These are phyloP conservation scores for Auanema sp. DNA, from an alignment of 2,888 invertebrate genomes.

Conservation along the genomic window DNA sequence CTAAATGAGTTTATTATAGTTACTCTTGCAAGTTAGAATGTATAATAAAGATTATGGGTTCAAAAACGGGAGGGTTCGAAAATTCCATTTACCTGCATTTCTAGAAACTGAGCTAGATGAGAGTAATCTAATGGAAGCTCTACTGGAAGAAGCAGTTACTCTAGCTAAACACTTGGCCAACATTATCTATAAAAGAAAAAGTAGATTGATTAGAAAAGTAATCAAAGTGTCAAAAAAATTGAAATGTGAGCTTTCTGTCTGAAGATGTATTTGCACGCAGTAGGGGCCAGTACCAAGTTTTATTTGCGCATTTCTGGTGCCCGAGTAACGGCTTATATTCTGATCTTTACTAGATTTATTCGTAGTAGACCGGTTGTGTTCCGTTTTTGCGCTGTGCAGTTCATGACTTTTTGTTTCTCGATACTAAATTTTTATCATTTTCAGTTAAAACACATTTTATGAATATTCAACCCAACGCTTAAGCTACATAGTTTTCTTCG, in stretches of 20 bases:
- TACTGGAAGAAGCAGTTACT: constrained; percentile 8
- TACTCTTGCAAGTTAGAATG: neutral
- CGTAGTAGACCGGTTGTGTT: neutral
- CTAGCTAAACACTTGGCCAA: constrained; percentile 6
- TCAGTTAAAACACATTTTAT: too few species aligned
- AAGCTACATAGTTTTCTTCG: neutral
- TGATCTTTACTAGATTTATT: too few species aligned
- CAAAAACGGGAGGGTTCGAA: too few species aligned
- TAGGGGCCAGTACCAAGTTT: constrained; percentile 1
- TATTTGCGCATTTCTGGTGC: constrained; percentile 22
- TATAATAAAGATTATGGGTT: too few species aligned
- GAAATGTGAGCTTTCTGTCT: neutral
- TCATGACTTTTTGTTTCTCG: constrained; percentile 13
- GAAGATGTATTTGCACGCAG: neutral
- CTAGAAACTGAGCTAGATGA: constrained; percentile 13
- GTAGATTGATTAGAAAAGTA: neutral
- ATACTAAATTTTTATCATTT: neutral
- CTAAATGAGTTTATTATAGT: constrained; percentile 19
- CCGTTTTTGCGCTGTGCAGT: neutral
- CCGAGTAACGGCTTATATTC: constrained; percentile 7
- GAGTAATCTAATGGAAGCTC: constrained; percentile 10
- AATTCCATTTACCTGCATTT: neutral
- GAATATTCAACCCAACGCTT: too few species aligned
- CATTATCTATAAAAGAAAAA: constrained; percentile 9
- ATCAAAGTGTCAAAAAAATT: constrained; percentile 1